phyloP scores from a whole-genome alignment of 2,888 invertebrate species.

The Furcula furcula region DNA sequence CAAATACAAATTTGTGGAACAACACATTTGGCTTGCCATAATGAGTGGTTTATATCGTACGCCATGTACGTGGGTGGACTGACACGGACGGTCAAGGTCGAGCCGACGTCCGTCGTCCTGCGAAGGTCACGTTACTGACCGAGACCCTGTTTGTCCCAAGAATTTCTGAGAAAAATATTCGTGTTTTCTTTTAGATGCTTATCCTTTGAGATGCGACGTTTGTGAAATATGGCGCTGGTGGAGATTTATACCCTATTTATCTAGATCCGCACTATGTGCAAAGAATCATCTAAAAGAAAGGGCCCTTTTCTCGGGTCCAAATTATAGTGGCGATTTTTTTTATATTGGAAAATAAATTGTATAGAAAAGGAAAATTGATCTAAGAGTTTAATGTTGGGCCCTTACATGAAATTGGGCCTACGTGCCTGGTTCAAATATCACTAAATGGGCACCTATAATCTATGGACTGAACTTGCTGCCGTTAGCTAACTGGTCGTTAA shows the following conservation, averaged over 20 bases:
- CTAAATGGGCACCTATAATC: too few relatives aligned
- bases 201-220: conserved; percentile 14
- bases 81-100: conserved; percentile 45
- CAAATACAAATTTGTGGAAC: conserved; percentile 27
- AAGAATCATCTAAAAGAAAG: conserved; percentile 8
- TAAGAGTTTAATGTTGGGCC: too few relatives aligned
- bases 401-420: too few relatives aligned
- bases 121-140: conserved; percentile 36
- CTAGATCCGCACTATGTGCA: conserved; percentile 8
- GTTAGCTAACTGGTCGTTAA: too few relatives aligned
- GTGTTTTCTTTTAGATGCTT: conserved; percentile 18
- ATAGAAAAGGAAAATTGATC: too few relatives aligned
- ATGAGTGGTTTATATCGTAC: conserved; percentile 32
- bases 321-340: not conserved
- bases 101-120: conserved; percentile 26
- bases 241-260: conserved; percentile 12
- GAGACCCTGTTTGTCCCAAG: conserved; percentile 23
- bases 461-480: too few relatives aligned
- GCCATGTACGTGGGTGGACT: conserved; percentile 41
- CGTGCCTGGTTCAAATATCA: too few relatives aligned
- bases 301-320: not conserved
- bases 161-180: conserved; percentile 21
- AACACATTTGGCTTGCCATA: conserved; percentile 31
- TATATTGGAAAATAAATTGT: not conserved
- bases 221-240: conserved; percentile 15